phyloP scores from a whole-genome alignment of 2,113 vertebrate species.

The Syngnathus scovelli region DNA sequence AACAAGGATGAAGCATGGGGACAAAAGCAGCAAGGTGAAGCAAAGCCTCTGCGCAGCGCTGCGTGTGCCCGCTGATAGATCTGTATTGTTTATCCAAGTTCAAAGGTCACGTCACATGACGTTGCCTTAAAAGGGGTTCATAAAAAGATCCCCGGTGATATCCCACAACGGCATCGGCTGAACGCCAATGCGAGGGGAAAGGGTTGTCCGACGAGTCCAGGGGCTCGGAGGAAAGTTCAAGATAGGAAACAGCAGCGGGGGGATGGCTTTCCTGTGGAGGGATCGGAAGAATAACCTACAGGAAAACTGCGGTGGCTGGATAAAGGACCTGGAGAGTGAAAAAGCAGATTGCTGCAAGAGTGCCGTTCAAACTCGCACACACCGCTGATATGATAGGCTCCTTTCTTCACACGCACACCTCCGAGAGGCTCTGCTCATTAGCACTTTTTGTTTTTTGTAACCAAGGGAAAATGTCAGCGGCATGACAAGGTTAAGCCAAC shows the following conservation, averaged over 20 bases:
- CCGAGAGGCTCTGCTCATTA: conserved; percentile 20
- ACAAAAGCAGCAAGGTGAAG: conserved; percentile 36
- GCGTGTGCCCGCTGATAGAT: neutral
- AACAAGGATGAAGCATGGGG: conserved; percentile 41
- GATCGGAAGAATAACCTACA: conserved; percentile 68
- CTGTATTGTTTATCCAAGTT: neutral
- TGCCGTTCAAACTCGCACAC: conserved; percentile 45
- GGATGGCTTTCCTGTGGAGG: conserved; percentile 66
- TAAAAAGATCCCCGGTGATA: conserved; percentile 8
- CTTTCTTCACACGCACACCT: conserved; percentile 61
- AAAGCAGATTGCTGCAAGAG: conserved; percentile 61
- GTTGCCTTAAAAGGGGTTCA: neutral
- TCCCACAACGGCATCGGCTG: conserved; percentile 25
- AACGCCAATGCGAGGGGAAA: conserved; percentile 46
- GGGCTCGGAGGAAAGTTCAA: conserved; percentile 50
- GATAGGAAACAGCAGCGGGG: conserved; percentile 62
- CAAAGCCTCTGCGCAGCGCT: neutral
- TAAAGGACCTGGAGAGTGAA: conserved; percentile 62
- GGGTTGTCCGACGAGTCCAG: conserved; percentile 34
- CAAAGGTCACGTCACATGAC: neutral
- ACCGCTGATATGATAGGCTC: conserved; percentile 48
- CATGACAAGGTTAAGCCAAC: conserved; percentile 29
- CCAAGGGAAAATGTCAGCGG: conserved; percentile 35
- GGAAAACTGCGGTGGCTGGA: conserved; percentile 66
- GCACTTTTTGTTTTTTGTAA: neutral